Conservation (phyloP, 2,888 invertebrate genomes). For the Drosophila villosipedis region DNA sequence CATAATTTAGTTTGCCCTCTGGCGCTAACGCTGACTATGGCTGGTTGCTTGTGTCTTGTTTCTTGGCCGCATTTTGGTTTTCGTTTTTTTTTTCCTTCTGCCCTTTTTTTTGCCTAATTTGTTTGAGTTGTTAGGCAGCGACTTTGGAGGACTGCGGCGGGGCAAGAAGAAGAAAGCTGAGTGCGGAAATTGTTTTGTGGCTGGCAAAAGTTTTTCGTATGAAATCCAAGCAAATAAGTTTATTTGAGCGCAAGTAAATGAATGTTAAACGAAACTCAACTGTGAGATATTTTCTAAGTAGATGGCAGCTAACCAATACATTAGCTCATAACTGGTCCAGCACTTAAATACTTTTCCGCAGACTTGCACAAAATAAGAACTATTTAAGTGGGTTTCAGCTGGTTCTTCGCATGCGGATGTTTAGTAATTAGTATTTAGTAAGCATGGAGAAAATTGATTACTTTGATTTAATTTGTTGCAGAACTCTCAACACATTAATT, state of each 20-base stretch:
- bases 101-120: slow-evolving; percentile 62
- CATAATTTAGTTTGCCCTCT: slow-evolving; percentile 55
- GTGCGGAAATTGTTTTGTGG: slow-evolving; percentile 73
- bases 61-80: slow-evolving; percentile 18
- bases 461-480: slow-evolving; percentile 1
- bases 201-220: slow-evolving; percentile 71
- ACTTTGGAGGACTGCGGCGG: neutral
- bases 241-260: slow-evolving; percentile 64
- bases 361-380: slow-evolving; percentile 3
- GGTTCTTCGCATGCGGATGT: neutral
- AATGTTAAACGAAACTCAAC: slow-evolving; percentile 68
- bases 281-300: slow-evolving; percentile 42
- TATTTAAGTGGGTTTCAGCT: slow-evolving; percentile 10
- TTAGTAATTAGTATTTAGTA: neutral
- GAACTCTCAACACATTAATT: neutral
- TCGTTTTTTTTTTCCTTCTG: slow-evolving; percentile 11
- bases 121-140: slow-evolving; percentile 64
- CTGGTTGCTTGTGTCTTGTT: slow-evolving; percentile 33
- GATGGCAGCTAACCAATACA: slow-evolving; percentile 64
- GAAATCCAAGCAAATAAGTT: slow-evolving; percentile 68
- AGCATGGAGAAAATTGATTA: neutral
- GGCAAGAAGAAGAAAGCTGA: slow-evolving; percentile 26
- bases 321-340: slow-evolving; percentile 41
- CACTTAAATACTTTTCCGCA: slow-evolving; percentile 28
- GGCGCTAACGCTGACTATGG: slow-evolving; percentile 26